A percentile compares a stretch with the other conserved stretches of the same genome.
phyloP scores from a whole-genome alignment of 2,797 vertebrate genomes.

The Gymnothorax reevesii region DNA sequence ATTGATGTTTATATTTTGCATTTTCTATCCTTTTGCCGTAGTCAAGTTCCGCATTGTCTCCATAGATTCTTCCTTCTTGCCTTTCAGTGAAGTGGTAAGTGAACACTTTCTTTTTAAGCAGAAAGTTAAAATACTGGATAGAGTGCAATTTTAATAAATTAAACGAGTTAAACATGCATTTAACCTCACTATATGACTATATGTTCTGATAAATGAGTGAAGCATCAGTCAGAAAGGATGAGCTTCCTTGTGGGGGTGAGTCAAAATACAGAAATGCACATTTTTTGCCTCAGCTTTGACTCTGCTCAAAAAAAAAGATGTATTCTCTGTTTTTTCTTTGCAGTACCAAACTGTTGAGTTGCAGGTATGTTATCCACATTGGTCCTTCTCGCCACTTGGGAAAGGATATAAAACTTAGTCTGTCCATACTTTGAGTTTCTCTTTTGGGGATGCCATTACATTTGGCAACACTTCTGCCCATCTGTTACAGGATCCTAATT shows the following conservation, averaged over 20 bases:
- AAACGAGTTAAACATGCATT: too few relatives aligned
- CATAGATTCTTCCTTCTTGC: slow-evolving; percentile 71
- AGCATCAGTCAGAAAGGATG: neutral
- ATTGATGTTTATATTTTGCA: neutral
- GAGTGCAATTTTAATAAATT: too few relatives aligned
- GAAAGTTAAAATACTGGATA: neutral
- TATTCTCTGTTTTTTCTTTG: neutral
- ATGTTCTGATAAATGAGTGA: neutral
- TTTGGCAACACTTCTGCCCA: neutral
- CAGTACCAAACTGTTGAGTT: neutral
- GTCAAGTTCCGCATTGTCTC: slow-evolving; percentile 80
- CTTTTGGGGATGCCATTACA: neutral
- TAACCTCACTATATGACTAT: too few relatives aligned
- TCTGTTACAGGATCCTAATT: neutral
- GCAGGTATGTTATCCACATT: neutral
- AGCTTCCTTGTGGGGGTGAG: neutral
- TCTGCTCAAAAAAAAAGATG: neutral
- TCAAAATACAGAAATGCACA: neutral
- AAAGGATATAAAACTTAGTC: neutral
- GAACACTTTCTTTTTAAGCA: neutral
- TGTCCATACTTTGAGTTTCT: neutral
- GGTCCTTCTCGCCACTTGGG: neutral
- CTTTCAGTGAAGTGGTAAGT: slow-evolving; percentile 58
- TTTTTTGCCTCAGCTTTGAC: neutral
- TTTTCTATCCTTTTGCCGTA: slow-evolving; percentile 51